Conservation (phyloP, 2,888 invertebrate species). For the Rapana venosa region DNA sequence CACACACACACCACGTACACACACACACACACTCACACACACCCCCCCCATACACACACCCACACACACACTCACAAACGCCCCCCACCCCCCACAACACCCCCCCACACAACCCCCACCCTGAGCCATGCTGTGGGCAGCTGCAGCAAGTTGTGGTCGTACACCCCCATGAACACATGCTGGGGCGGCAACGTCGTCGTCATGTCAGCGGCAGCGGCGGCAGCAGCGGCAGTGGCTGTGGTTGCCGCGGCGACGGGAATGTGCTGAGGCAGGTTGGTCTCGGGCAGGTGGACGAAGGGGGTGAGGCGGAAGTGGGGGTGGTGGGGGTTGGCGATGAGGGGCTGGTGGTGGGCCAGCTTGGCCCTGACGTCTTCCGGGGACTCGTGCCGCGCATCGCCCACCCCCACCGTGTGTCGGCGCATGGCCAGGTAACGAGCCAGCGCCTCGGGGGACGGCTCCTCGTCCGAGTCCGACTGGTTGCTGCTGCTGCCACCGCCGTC, state of each 20-base stretch:
- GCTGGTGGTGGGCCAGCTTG: constrained; percentile 74
- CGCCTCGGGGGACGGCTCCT: constrained; percentile 79
- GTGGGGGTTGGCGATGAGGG: constrained; percentile 70
- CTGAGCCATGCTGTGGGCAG: constrained; percentile 90
- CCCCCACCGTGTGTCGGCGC: constrained; percentile 94
- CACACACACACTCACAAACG: not conserved
- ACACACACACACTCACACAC: not conserved
- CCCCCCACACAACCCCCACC: constrained; percentile 57
- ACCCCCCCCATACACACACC: not conserved
- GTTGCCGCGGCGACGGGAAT: constrained; percentile 82
- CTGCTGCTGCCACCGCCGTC: too few relatives aligned
- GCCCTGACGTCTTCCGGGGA: constrained; percentile 79
- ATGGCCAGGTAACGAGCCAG: constrained; percentile 82
- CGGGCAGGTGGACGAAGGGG: constrained; percentile 81
- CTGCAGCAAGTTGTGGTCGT: constrained; percentile 83
- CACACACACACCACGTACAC: not conserved
- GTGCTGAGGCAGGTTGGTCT: constrained; percentile 90
- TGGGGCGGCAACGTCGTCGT: not conserved
- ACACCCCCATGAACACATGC: constrained; percentile 42
- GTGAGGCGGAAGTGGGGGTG: constrained; percentile 61
- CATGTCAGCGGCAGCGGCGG: not conserved
- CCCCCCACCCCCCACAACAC: not conserved
- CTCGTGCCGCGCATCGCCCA: constrained; percentile 90
- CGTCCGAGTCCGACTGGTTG: constrained; percentile 76
- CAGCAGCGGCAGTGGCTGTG: not conserved